Percentiles rank a stretch among this genome's conserved stretches.
phyloP scores from a whole-genome alignment of 2,888 invertebrate genomes.

The Pyrochroa serraticornis region DNA sequence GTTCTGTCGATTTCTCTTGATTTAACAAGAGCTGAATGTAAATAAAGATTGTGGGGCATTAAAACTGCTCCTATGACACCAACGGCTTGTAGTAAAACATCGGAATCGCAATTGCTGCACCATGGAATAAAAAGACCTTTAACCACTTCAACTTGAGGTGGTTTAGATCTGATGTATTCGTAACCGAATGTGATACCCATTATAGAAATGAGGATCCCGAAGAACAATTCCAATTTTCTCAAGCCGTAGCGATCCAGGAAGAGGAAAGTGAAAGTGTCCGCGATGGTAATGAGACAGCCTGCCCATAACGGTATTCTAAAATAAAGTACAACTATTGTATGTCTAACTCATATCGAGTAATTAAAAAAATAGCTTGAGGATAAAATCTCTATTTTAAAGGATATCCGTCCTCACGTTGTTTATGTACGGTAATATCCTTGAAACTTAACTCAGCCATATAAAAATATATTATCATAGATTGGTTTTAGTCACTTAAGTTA shows the following conservation, averaged over 20 bases:
- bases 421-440: too few species aligned
- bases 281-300: slow-evolving; percentile 82
- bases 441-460: too few species aligned
- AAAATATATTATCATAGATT: too few species aligned
- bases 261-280: slow-evolving; percentile 87
- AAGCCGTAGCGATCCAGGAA: slow-evolving; percentile 83
- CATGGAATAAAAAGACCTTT: slow-evolving; percentile 81
- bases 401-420: too few species aligned
- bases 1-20: slow-evolving; percentile 79
- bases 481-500: too few species aligned
- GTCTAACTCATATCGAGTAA: too few species aligned
- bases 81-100: slow-evolving; percentile 73
- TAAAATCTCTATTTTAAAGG: too few species aligned
- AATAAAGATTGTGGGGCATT: slow-evolving; percentile 90
- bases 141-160: slow-evolving; percentile 71
- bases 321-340: slow-evolving; percentile 25
- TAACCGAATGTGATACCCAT: slow-evolving; percentile 91
- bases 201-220: slow-evolving; percentile 77
- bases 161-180: slow-evolving; percentile 76
- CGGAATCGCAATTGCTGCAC: slow-evolving; percentile 71
- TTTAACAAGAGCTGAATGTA: slow-evolving; percentile 89
- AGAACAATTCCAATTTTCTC: slow-evolving; percentile 81
- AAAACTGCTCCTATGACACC: slow-evolving; percentile 85
- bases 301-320: slow-evolving; percentile 75
- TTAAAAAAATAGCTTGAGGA: too few species aligned